phyloP scores from a whole-genome alignment of 2,888 invertebrate genomes.

The Acronicta alni region DNA sequence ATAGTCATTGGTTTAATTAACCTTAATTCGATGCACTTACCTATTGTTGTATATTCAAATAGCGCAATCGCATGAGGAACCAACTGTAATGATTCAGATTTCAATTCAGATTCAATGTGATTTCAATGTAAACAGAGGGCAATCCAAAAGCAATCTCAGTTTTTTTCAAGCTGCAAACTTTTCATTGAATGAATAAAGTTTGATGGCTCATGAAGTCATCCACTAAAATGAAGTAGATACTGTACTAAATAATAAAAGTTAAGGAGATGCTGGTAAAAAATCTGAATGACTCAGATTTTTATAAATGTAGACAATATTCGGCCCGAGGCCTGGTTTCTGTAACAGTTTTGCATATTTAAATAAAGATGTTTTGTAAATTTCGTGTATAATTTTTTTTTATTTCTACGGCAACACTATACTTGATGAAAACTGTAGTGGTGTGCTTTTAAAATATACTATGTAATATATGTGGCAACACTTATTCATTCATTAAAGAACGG shows the following conservation, averaged over 20 bases:
- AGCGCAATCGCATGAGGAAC: conserved; percentile 61
- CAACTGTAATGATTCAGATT: conserved; percentile 58
- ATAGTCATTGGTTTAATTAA: conserved; percentile 81
- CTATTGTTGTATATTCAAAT: conserved; percentile 67
- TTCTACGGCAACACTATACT: conserved; percentile 13
- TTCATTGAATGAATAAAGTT: conserved; percentile 32
- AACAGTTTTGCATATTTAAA: conserved; percentile 52
- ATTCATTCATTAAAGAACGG: too few species aligned
- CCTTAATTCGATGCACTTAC: conserved; percentile 81
- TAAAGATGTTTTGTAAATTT: conserved; percentile 35
- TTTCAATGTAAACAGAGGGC: conserved; percentile 12
- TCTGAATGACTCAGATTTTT: conserved; percentile 37
- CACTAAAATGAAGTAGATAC: conserved; percentile 36
- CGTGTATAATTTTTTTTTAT: conserved; percentile 26
- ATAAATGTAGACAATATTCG: conserved; percentile 48
- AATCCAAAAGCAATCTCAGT: conserved; percentile 12
- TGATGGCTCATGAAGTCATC: conserved; percentile 13
- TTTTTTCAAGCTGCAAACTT: conserved; percentile 8
- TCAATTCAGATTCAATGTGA: conserved; percentile 44
- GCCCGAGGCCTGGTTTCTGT: conserved; percentile 24
- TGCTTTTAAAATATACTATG: background rate
- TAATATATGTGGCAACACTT: too few species aligned
- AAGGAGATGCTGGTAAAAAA: conserved; percentile 27
- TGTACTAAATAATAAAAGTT: conserved; percentile 36
- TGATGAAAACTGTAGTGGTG: conserved; percentile 2